These are phyloP conservation scores for Catharus ustulatus DNA, from an alignment of 2,797 vertebrate species.

Conservation along the genomic window DNA sequence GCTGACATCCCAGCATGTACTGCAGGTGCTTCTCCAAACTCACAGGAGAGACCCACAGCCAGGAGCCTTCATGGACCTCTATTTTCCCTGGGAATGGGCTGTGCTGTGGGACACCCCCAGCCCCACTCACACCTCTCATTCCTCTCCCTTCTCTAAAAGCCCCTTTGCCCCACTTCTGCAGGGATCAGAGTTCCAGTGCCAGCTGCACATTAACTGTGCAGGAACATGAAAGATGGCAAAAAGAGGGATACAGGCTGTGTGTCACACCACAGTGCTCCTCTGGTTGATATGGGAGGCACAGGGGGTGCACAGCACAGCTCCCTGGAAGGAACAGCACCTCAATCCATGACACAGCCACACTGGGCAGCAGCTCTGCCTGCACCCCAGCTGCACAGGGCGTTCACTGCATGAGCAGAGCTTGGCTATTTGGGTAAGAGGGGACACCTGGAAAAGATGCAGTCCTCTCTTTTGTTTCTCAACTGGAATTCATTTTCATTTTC, in stretches of 20 bases:
- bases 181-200: rapidly evolving
- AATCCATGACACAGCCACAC: rapidly evolving
- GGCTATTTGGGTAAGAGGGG: neutral
- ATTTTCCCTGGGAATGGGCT: neutral
- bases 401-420: neutral
- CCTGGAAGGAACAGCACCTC: neutral
- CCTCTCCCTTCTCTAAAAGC: neutral
- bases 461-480: neutral
- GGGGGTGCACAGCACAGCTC: neutral
- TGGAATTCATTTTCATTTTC: neutral
- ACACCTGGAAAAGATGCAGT: neutral
- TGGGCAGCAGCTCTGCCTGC: neutral
- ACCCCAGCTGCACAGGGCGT: rapidly evolving
- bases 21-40: neutral
- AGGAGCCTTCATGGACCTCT: neutral
- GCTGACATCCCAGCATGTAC: neutral
- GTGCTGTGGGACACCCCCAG: neutral
- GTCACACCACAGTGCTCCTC: neutral
- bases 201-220: rapidly evolving
- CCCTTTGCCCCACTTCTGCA: neutral
- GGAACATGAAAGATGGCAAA: neutral
- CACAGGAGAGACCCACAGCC: rapidly evolving
- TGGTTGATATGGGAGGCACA: neutral
- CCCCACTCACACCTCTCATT: neutral
- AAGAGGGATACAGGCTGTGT: neutral